Conservation (phyloP, 2,113 vertebrate genomes). For the Serinus canaria region DNA sequence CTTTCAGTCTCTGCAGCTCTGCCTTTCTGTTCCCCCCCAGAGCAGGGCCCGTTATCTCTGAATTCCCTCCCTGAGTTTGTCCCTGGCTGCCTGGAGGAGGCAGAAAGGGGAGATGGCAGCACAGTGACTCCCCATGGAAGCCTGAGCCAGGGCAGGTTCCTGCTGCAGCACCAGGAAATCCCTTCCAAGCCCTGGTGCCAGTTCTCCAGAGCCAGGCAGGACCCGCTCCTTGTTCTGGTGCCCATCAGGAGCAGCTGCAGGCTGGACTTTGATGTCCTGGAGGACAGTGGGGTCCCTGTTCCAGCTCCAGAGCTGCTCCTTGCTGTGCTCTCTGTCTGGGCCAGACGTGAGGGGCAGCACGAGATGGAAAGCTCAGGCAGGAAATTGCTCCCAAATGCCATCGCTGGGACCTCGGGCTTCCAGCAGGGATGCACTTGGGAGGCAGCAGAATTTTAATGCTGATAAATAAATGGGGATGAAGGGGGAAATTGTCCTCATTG, state of each 20-base stretch:
- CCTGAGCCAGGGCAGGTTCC: slow-evolving; percentile 17
- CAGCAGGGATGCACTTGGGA: neutral
- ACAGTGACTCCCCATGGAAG: neutral
- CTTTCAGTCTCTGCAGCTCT: neutral
- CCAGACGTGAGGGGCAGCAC: neutral
- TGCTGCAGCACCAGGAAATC: slow-evolving; percentile 63
- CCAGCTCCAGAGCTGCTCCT: neutral
- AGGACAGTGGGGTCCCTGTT: neutral
- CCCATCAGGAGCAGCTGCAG: slow-evolving; percentile 46
- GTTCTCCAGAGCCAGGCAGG: slow-evolving; percentile 30
- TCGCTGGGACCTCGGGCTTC: neutral
- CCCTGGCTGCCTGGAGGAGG: neutral
- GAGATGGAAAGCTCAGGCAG: neutral
- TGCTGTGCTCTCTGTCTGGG: neutral
- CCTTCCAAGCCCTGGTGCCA: slow-evolving; percentile 50
- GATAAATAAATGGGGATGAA: neutral
- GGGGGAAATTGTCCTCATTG: neutral
- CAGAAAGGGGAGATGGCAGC: neutral
- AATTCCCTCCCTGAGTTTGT: neutral
- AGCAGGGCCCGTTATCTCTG: neutral
- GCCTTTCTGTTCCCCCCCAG: neutral
- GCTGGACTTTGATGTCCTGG: neutral
- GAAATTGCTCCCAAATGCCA: neutral
- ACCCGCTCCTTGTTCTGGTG: neutral
- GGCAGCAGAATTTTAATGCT: neutral